A percentile compares a stretch with the other conserved stretches of the same genome.
These are phyloP conservation scores for Ophion slaviceki DNA, from an alignment of 2,888 invertebrate genomes.

Conservation along the genomic window DNA sequence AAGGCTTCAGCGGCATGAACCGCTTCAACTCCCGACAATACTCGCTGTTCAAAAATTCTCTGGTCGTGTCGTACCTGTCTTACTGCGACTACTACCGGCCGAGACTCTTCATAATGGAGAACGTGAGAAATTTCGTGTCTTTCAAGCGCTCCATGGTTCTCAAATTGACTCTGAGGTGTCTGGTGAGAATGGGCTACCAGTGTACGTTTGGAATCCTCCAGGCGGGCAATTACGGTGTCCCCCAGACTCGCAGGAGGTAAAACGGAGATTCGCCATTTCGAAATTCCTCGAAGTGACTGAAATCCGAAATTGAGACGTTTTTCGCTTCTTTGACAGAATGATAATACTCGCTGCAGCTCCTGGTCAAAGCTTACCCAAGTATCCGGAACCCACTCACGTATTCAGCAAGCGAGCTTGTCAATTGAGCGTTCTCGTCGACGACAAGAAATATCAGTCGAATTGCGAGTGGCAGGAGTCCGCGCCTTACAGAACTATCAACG, in stretches of 20 bases:
- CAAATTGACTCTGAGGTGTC: constrained; percentile 90
- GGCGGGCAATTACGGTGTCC: constrained; percentile 93
- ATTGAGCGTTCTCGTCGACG: constrained; percentile 86
- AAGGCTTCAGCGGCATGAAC: constrained; percentile 96
- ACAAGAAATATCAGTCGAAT: constrained; percentile 84
- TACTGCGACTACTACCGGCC: constrained; percentile 95
- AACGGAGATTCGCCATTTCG: background rate
- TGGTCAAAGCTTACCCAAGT: constrained; percentile 89
- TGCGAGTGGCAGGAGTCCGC: constrained; percentile 88
- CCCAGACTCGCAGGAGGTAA: constrained; percentile 90
- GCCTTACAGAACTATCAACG: constrained; percentile 91
- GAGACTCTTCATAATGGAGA: constrained; percentile 92
- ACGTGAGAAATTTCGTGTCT: constrained; percentile 93
- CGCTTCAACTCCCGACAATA: constrained; percentile 93
- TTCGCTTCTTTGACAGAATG: constrained; percentile 81
- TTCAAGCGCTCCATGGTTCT: constrained; percentile 93
- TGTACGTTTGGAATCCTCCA: constrained; percentile 94
- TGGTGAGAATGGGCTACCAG: constrained; percentile 94
- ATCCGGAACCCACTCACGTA: constrained; percentile 92
- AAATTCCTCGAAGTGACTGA: background rate
- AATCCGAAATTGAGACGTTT: background rate
- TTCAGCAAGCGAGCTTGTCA: constrained; percentile 90
- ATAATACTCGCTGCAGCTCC: constrained; percentile 93
- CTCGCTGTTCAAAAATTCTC: constrained; percentile 93
- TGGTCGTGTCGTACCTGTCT: constrained; percentile 92